Evolutionary conservation across 1,140 invertebrate species (phyloP).

Genomic region (Drosophila quadrilineata): DNA sequence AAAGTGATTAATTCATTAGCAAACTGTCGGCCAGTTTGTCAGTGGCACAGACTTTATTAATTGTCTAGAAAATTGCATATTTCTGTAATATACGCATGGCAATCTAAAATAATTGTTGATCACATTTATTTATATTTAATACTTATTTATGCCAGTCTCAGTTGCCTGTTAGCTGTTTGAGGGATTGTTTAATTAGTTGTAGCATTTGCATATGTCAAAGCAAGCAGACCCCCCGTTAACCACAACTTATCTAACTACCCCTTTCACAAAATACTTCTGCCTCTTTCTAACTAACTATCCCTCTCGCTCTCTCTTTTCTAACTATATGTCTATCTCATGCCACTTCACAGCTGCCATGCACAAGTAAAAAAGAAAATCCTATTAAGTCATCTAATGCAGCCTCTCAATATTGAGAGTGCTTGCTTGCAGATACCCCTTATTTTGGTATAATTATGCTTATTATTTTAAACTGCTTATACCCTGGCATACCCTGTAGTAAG

Average conservation of each 20-base stretch:
- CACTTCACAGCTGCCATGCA: constrained; percentile 17
- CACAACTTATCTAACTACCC: neutral
- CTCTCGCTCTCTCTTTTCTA: no score
- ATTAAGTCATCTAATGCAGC: constrained; percentile 59
- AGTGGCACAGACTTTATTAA: constrained; percentile 56
- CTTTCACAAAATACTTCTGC: no score
- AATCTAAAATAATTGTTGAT: constrained; percentile 30
- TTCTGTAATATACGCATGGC: constrained; percentile 1
- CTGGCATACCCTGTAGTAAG: constrained; percentile 27
- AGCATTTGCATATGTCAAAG: constrained; percentile 70
- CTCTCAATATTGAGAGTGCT: constrained; percentile 23
- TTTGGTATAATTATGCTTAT: neutral
- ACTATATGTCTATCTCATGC: no score
- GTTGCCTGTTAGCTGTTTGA: constrained; percentile 25
- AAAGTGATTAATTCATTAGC: constrained; percentile 68
- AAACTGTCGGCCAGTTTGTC: constrained; percentile 70
- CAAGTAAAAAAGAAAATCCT: constrained; percentile 31
- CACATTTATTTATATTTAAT: constrained; percentile 51
- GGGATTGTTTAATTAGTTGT: constrained; percentile 60
- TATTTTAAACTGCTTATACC: neutral
- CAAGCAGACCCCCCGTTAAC: constrained; percentile 30
- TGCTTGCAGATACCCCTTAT: constrained; percentile 3
- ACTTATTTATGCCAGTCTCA: constrained; percentile 52
- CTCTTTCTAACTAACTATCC: no score
- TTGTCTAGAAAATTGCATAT: constrained; percentile 61